A percentile compares a stretch with the other conserved stretches of the same genome.
These are phyloP conservation scores for Busseola fusca DNA, from an alignment of 2,888 invertebrate genomes.

Conservation along the genomic window DNA sequence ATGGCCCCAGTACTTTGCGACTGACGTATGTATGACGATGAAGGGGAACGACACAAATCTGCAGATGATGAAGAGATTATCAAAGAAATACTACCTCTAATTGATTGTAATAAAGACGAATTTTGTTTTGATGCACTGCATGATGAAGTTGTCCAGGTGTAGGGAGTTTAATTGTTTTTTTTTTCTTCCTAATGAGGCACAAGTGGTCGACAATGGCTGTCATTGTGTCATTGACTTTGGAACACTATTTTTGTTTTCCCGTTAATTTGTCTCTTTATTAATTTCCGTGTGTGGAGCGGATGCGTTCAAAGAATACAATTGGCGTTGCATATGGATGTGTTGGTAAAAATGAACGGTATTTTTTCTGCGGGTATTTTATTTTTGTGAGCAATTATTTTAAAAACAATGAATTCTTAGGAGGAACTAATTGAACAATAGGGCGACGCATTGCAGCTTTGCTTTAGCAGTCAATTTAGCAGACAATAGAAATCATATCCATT, in stretches of 20 bases:
- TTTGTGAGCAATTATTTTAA: constrained; percentile 43
- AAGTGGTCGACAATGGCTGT: constrained; percentile 84
- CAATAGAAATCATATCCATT: not conserved
- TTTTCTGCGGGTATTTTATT: constrained; percentile 34
- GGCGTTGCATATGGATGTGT: constrained; percentile 61
- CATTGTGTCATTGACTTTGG: constrained; percentile 82
- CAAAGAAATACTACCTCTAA: constrained; percentile 65
- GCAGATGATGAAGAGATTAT: constrained; percentile 35
- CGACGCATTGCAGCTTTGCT: not conserved
- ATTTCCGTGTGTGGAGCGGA: constrained; percentile 75
- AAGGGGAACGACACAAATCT: constrained; percentile 55
- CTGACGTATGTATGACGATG: constrained; percentile 79
- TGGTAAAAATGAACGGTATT: constrained; percentile 50
- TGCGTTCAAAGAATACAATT: constrained; percentile 65
- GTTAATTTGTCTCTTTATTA: constrained; percentile 80
- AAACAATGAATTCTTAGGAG: constrained; percentile 18
- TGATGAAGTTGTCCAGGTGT: constrained; percentile 70
- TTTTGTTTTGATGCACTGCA: constrained; percentile 38
- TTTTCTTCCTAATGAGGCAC: constrained; percentile 87
- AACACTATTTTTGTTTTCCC: constrained; percentile 73
- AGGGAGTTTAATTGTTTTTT: constrained; percentile 82
- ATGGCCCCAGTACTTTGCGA: constrained; percentile 77
- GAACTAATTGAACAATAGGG: constrained; percentile 20
- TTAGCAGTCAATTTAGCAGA: constrained; percentile 5
- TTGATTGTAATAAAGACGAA: constrained; percentile 55